phyloP scores from a whole-genome alignment of 2,113 vertebrate species.

The Alectura lathami region DNA sequence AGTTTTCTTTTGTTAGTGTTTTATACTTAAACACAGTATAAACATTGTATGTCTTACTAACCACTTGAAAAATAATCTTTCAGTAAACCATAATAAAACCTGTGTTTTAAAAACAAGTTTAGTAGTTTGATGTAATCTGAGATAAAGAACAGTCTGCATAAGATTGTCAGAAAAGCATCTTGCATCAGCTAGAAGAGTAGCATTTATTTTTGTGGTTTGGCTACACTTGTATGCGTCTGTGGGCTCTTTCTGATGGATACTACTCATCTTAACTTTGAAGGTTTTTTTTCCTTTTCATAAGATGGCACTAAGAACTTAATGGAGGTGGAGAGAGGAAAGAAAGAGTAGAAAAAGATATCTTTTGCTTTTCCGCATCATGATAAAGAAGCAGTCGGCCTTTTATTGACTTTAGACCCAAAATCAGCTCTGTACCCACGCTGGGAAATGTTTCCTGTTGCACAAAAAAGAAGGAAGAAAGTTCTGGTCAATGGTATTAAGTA shows the following conservation, averaged over 20 bases:
- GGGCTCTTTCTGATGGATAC: not conserved
- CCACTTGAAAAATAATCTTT: not conserved
- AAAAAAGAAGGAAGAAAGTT: not conserved
- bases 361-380: not conserved
- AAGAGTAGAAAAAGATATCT: not conserved
- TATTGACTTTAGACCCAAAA: not conserved
- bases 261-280: not conserved
- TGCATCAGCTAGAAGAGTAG: not conserved
- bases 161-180: not conserved
- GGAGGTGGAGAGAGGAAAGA: not conserved
- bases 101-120: not conserved
- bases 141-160: not conserved
- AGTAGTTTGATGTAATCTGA: not conserved
- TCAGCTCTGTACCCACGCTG: not conserved
- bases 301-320: not conserved
- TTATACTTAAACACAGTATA: not conserved
- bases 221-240: not conserved
- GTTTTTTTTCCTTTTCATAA: rapidly evolving
- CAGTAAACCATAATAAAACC: not conserved
- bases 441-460: not conserved
- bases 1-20: not conserved
- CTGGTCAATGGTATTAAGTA: not conserved
- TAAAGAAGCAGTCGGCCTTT: not conserved
- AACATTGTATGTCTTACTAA: not conserved
- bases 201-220: not conserved